phyloP scores from a whole-genome alignment of 1,140 invertebrate species.

The Theocolax elegans region DNA sequence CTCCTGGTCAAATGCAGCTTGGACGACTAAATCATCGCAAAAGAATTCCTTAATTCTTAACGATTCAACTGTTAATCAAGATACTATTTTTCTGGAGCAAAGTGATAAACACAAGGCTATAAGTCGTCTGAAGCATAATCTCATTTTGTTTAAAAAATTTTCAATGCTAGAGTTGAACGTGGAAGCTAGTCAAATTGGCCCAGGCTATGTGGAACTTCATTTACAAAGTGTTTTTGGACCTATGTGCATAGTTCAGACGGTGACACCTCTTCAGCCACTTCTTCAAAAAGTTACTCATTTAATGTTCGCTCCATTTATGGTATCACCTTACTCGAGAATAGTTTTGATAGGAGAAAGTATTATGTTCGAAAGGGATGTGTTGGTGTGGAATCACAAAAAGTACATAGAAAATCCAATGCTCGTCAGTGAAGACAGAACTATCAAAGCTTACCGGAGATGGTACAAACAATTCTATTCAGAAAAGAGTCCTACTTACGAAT shows the following conservation, averaged over 20 bases:
- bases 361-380: conserved; percentile 88
- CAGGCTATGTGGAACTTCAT: conserved; percentile 79
- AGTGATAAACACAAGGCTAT: conserved; percentile 70
- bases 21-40: conserved; percentile 44
- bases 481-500: conserved; percentile 74
- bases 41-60: not conserved
- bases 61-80: not conserved
- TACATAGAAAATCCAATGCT: conserved; percentile 78
- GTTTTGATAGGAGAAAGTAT: conserved; percentile 78
- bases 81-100: not conserved
- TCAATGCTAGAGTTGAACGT: conserved; percentile 70
- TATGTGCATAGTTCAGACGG: conserved; percentile 79
- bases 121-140: conserved; percentile 70
- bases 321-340: conserved; percentile 75
- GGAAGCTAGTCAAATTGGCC: conserved; percentile 78
- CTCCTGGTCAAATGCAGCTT: conserved; percentile 58
- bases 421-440: conserved; percentile 79
- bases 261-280: conserved; percentile 84
- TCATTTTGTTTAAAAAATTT: conserved; percentile 70
- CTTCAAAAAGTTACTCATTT: conserved; percentile 82
- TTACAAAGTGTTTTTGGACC: conserved; percentile 72
- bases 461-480: conserved; percentile 88
- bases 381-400: conserved; percentile 89
- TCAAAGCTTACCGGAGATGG: conserved; percentile 82
- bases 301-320: conserved; percentile 73